A percentile compares a stretch with the other conserved stretches of the same genome.
Conservation (phyloP, 2,888 invertebrate species). For the Platypus cylindrus region DNA sequence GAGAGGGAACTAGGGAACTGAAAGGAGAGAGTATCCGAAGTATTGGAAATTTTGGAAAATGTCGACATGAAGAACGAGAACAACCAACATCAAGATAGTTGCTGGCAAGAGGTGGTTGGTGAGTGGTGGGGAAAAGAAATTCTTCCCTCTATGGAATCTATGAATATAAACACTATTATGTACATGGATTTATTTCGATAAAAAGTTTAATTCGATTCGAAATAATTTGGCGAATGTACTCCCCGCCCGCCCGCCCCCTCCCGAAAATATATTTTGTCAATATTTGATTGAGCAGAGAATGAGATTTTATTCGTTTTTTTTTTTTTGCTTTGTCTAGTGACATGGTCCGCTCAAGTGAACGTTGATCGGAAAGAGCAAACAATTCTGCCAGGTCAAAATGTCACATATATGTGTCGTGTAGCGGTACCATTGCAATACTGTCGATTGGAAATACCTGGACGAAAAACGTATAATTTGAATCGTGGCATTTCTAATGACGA, state of each 20-base stretch:
- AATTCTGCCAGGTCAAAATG: conserved; percentile 43
- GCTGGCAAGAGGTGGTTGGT: too few species aligned
- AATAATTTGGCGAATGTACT: neutral
- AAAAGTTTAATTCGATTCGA: neutral
- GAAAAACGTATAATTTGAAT: conserved; percentile 37
- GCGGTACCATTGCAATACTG: conserved; percentile 46
- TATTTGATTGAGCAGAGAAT: too few species aligned
- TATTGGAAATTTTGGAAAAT: too few species aligned
- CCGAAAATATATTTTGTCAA: too few species aligned
- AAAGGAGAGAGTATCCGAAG: too few species aligned
- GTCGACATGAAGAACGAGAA: too few species aligned
- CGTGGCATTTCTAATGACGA: conserved; percentile 24
- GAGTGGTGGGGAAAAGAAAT: too few species aligned
- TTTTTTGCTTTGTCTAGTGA: too few species aligned
- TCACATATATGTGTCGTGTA: conserved; percentile 47
- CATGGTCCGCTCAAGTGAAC: conserved; percentile 34
- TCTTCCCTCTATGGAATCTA: too few species aligned
- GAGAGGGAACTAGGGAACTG: too few species aligned
- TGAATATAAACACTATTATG: neutral
- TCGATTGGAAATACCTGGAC: conserved; percentile 41
- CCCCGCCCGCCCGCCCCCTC: neutral
- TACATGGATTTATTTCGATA: neutral
- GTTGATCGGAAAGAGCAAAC: conserved; percentile 42
- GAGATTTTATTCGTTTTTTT: conserved; percentile 17
- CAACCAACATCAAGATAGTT: too few species aligned